phyloP scores from a whole-genome alignment of 2,888 invertebrate genomes.

The Argyresthia albistria region DNA sequence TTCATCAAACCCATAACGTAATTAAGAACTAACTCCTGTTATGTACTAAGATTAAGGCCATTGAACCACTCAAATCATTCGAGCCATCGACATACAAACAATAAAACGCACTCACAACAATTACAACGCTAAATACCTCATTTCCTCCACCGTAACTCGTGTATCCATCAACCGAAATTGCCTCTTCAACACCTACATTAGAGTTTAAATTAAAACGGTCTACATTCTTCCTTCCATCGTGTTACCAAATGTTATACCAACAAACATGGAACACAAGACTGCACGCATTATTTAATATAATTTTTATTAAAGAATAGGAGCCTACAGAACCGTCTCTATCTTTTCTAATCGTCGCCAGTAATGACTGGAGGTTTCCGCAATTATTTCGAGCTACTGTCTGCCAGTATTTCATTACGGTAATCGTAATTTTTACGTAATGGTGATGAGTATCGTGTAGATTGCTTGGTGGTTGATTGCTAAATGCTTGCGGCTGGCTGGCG shows the following conservation, averaged over 20 bases:
- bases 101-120: conserved; percentile 9
- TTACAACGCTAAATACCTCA: conserved; percentile 1
- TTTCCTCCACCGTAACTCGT: not conserved
- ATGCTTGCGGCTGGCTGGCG: conserved; percentile 14
- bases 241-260: not conserved
- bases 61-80: conserved; percentile 7
- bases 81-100: conserved; percentile 8
- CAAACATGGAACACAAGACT: conserved; percentile 1
- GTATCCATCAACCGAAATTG: not conserved
- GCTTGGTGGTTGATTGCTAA: conserved; percentile 49
- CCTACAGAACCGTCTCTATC: conserved; percentile 60
- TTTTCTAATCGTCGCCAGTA: conserved; percentile 60
- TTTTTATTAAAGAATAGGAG: conserved; percentile 59
- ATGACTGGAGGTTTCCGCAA: conserved; percentile 60
- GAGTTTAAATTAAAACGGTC: not conserved
- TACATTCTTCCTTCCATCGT: not conserved
- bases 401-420: conserved; percentile 66
- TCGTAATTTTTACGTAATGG: conserved; percentile 69
- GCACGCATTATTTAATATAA: conserved; percentile 57
- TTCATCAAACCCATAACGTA: too few relatives aligned
- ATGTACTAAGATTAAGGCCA: conserved; percentile 1
- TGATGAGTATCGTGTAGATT: conserved; percentile 53
- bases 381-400: conserved; percentile 51
- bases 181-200: not conserved
- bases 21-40: not conserved